phyloP scores from a whole-genome alignment of 2,797 vertebrate genomes.

The Helostoma temminkii region DNA sequence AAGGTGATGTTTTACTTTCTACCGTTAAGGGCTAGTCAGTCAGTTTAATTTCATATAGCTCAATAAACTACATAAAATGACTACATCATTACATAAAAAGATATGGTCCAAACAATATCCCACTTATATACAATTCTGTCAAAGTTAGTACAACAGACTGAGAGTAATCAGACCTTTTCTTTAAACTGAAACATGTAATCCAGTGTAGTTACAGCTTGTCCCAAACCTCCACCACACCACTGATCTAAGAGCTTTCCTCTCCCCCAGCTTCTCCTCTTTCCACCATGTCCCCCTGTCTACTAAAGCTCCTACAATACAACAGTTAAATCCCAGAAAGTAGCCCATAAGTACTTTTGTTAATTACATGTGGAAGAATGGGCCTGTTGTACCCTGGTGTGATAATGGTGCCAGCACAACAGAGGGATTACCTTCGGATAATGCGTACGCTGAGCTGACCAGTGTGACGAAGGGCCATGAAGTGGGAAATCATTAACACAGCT shows the following conservation, averaged over 20 bases:
- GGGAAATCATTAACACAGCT: conserved; percentile 72
- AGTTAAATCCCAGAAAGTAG: conserved; percentile 72
- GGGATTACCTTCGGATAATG: conserved; percentile 72
- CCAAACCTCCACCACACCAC: conserved; percentile 10
- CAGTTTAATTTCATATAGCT: too few species aligned
- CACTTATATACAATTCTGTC: too few species aligned
- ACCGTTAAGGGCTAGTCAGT: too few species aligned
- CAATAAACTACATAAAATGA: too few species aligned
- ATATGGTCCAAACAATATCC: too few species aligned
- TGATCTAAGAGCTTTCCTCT: conserved; percentile 23
- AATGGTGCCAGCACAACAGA: conserved; percentile 70
- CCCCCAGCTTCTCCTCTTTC: conserved; percentile 23
- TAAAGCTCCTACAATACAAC: conserved; percentile 63
- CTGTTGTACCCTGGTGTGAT: conserved; percentile 73
- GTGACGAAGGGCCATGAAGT: conserved; percentile 56
- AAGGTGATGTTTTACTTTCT: too few species aligned
- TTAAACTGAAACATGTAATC: neutral
- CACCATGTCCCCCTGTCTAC: conserved; percentile 29
- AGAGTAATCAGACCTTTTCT: neutral
- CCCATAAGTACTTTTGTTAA: conserved; percentile 72
- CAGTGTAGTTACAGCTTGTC: conserved; percentile 16
- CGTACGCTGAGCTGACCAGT: conserved; percentile 62
- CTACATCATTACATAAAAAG: too few species aligned
- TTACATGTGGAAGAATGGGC: conserved; percentile 73
- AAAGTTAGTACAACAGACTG: neutral